Evolutionary conservation across 2,113 vertebrate genomes (phyloP).

Genomic region (Psittacula cyanocephala): DNA sequence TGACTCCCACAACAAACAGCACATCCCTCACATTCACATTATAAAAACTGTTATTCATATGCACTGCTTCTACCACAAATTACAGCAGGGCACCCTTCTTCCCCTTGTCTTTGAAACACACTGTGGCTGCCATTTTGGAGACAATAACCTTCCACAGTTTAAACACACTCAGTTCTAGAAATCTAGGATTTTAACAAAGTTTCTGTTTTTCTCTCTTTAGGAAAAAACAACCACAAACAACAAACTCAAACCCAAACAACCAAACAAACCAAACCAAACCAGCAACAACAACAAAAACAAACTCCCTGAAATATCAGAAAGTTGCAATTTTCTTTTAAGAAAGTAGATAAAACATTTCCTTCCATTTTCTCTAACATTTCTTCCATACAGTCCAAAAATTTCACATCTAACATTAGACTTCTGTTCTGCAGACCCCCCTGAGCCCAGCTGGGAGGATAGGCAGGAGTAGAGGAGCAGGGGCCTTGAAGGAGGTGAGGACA

Average conservation of each 20-base stretch:
- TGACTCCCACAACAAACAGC: not conserved
- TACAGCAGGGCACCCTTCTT: not conserved
- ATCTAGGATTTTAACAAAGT: not conserved
- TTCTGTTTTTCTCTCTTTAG: not conserved
- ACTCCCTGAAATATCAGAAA: not conserved
- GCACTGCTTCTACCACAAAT: not conserved
- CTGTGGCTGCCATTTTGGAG: not conserved
- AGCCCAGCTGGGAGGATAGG: not conserved
- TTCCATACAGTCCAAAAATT: not conserved
- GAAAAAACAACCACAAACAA: not conserved
- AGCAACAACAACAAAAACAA: not conserved
- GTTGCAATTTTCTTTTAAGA: not conserved
- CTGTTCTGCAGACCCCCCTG: not conserved
- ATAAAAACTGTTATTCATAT: not conserved
- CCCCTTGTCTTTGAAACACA: not conserved
- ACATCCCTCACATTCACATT: not conserved
- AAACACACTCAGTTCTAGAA: not conserved
- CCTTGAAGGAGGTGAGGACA: not conserved
- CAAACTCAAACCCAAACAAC: not conserved
- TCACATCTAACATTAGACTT: not conserved
- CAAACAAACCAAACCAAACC: not conserved
- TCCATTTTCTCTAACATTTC: not conserved
- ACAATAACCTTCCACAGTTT: not conserved
- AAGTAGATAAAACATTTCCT: not conserved
- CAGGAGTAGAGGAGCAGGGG: accelerated